Evolutionary conservation across 1,140 invertebrate species (phyloP).

Genomic region (Drosophila sp.): DNA sequence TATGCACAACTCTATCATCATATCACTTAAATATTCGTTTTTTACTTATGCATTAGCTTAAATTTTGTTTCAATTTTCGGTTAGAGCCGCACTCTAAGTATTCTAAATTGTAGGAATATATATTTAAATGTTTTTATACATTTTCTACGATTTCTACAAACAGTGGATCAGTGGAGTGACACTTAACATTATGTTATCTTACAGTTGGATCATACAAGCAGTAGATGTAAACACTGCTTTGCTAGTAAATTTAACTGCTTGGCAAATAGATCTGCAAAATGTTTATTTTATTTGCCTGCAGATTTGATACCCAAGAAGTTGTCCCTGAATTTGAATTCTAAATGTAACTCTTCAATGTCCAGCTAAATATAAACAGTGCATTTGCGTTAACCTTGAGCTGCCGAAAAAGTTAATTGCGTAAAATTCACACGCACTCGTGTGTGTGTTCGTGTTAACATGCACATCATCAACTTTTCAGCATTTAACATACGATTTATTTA

Average conservation of each 20-base stretch:
- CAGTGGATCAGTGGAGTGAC: too few species aligned
- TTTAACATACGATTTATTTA: slow-evolving; percentile 53
- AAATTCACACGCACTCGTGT: too few species aligned
- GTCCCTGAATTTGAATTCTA: neutral
- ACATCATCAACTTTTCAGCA: slow-evolving; percentile 50
- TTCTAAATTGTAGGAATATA: too few species aligned
- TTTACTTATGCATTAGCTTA: neutral
- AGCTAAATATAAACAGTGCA: neutral
- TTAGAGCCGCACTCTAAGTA: too few species aligned
- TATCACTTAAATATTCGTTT: neutral
- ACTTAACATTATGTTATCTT: too few species aligned
- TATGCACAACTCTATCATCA: neutral
- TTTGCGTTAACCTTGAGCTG: neutral
- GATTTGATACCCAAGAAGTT: too few species aligned
- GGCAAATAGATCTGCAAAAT: too few species aligned
- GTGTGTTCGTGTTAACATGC: slow-evolving; percentile 1
- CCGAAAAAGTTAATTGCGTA: slow-evolving; percentile 29
- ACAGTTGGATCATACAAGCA: too few species aligned
- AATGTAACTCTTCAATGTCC: neutral
- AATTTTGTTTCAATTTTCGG: neutral
- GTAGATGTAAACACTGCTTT: too few species aligned
- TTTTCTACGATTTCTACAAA: too few species aligned
- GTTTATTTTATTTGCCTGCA: neutral
- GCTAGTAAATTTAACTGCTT: too few species aligned
- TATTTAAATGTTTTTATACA: too few species aligned